Evolutionary conservation across 30 jellyfish, hydroid and myxozoan genomes (phyloP).

Genomic region (Catostylus mosaicus): DNA sequence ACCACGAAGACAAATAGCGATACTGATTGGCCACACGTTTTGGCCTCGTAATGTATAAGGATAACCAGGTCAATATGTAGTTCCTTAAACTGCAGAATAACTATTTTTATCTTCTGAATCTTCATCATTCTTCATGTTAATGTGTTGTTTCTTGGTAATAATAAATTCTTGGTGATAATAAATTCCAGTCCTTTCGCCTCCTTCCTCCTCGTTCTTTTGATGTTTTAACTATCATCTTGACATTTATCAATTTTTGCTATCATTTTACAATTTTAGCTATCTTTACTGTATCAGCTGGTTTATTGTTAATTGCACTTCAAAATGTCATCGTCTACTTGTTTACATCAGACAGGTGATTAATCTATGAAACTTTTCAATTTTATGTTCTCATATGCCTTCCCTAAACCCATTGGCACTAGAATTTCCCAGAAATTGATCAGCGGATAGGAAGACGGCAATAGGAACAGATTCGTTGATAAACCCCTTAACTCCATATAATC

Average conservation of each 20-base stretch:
- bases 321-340: constrained; percentile 45
- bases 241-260: background rate
- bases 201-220: background rate
- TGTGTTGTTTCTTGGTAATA: background rate
- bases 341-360: constrained; percentile 40
- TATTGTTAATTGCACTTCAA: constrained; percentile 11
- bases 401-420: no score
- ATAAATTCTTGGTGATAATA: background rate
- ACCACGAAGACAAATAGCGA: no score
- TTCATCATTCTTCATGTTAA: background rate
- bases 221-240: background rate
- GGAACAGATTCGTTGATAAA: background rate
- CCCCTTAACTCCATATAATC: no score
- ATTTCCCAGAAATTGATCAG: background rate
- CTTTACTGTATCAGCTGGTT: constrained; percentile 6
- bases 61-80: no score
- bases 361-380: background rate
- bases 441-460: background rate
- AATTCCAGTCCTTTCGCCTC: background rate
- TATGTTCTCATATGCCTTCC: background rate
- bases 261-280: background rate
- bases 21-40: background rate
- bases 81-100: no score
- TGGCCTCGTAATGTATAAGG: background rate
- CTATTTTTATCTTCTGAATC: no score